Base-by-base conservation (phyloP, 1,140 invertebrate species). In the Brachionus sp. region DNA sequence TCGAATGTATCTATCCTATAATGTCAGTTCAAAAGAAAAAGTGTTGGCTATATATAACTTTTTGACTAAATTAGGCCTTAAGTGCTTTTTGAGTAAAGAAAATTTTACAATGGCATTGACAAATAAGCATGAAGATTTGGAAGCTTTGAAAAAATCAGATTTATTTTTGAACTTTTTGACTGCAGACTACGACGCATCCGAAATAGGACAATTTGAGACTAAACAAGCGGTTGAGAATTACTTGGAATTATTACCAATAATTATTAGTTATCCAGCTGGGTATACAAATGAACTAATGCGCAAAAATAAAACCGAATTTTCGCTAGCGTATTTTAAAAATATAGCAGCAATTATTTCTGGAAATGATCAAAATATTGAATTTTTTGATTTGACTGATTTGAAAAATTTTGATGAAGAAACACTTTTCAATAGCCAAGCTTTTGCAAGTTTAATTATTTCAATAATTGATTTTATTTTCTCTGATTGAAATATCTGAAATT, bases 61-160 rank as follows among this genome's bases (percentile, higher is more conserved):
- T 35, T 25, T 75, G 16, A n/a, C 39, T 0, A 75, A 75, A 75
- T 33, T 75, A 25, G 70, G 70, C 25, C 23, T 75, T 5, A 75
- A 46, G 29, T 75, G 70, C 44, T 75, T 29, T 35, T 44, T 75
- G 5, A 44, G 44, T 35, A 75, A 75, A 75, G 70, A 75, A 46
- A 75, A 75, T 75, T 46, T 46, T 13, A 46, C 70, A 12, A 16
- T 46, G 6, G 23, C 70, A 25, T 7, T 44, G 9, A 29, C 44
- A 3, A 16, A 75, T 3, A 75, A 75, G 23, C 16, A 44, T 2
- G 42, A 46, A 25, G 33, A 46, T 46, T 6, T 46, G 42, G 4
- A 13, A 25, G 39, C 23, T 16, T 25, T 75, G n/a, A 16, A 44
- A 44, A 44, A 75, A 9, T 75, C 70, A 4, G 37, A 46, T 44